Evolutionary conservation across 2,797 vertebrate genomes (phyloP), one percentile per base, ranked within the genome.

Genomic region (Taenioides sp.): DNA sequence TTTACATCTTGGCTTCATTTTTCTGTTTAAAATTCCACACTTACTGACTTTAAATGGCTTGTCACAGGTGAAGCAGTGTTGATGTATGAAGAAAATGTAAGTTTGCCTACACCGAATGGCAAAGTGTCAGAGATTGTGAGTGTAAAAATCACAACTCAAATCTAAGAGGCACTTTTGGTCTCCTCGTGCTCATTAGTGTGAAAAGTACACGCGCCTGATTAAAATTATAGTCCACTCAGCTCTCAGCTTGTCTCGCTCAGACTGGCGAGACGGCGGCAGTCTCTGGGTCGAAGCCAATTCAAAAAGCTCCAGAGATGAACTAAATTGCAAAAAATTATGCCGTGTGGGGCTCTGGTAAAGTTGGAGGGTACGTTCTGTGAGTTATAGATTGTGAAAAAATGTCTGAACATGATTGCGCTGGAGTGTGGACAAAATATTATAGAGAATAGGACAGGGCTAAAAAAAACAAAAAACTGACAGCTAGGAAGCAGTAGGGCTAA

Each of bases 131-230:
- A 62, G 5, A 34, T n/a, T 62, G 7, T 14, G 12, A 62, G 28
- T n/a, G 20, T n/a, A n/a, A 37, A 37, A 40, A 37, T 11, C 20
- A 63, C 31, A 37, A 10, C 20, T n/a, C 28, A n/a, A n/a, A 37
- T 62, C 18, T n/a, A 37, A 40, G 61, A 34, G 20, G n/a, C 34
- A 40, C 31, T 61, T 61, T 61, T 28, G 18, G 59, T 40, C 31
- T 63, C 61, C 61, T 63, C 5, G 34, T 10, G 61, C 34, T 40
- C 31, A 22, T 63, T 40, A 63, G 61, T 40, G 20, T 63, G 34
- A 63, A 63, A 63, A 63, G 61, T 22, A 63, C 60, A 62, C 14
- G 34, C 1, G 31, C 9, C 40, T 63, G 61, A 63, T 63, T 63
- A 63, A 63, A 63, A 63, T 40, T 22, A 43, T 22, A 63, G 61